Evolutionary conservation across 2,888 invertebrate species (phyloP).

Genomic region (Ochropleura plecta): DNA sequence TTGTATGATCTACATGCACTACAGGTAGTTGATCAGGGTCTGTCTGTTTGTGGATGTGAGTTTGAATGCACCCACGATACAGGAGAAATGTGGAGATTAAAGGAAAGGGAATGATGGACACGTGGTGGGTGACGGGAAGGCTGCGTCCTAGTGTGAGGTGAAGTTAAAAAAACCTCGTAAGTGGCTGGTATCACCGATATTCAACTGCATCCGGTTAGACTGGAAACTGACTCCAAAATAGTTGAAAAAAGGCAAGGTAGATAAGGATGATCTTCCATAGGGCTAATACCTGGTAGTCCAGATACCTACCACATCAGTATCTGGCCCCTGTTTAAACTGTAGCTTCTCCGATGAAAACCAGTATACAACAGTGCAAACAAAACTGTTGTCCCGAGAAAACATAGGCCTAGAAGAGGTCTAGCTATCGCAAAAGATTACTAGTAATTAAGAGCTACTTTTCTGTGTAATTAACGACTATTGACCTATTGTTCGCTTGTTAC

Average conservation of each 20-base stretch:
- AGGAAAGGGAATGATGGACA: no score
- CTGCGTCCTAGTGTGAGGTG: no score
- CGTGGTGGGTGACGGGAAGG: no score
- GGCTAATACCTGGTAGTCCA: neutral
- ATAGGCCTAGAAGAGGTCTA: no score
- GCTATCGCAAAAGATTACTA: neutral
- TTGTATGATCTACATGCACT: no score
- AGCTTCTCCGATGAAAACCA: neutral
- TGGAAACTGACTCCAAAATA: neutral
- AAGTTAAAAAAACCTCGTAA: no score
- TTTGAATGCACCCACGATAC: no score
- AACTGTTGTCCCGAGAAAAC: no score
- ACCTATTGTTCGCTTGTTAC: conserved; percentile 2
- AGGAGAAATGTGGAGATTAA: no score
- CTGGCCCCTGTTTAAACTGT: neutral
- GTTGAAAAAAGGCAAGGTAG: neutral
- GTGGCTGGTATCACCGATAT: neutral
- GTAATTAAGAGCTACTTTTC: neutral
- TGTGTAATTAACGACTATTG: neutral
- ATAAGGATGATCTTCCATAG: neutral
- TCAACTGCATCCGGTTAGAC: neutral
- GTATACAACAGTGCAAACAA: neutral
- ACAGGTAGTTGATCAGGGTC: no score
- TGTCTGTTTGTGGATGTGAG: no score
- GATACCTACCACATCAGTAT: neutral